These are phyloP conservation scores for Sparidentex hasta DNA, from an alignment of 2,797 vertebrate species.

Conservation along the genomic window DNA sequence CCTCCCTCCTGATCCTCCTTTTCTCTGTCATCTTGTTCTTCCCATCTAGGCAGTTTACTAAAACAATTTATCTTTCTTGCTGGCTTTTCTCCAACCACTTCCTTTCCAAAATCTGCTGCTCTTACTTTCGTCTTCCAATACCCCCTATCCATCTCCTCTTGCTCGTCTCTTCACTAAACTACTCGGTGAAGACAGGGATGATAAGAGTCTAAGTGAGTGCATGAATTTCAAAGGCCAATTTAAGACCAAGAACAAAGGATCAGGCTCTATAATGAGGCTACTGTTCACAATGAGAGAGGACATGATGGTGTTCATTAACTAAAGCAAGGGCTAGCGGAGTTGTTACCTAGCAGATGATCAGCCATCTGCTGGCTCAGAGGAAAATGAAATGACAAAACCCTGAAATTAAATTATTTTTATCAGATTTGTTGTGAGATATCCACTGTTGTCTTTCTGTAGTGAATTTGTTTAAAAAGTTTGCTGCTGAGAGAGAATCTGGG, in stretches of 20 bases:
- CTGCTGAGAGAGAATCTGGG: neutral
- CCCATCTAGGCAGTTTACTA: neutral
- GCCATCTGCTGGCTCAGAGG: neutral
- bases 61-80: neutral
- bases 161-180: constrained; percentile 9
- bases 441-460: neutral
- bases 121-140: neutral
- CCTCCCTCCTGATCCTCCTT: neutral
- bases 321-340: constrained; percentile 14
- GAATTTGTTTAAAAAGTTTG: neutral
- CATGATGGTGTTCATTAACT: constrained; percentile 24
- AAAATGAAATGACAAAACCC: neutral
- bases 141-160: neutral
- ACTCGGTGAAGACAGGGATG: neutral
- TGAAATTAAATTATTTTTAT: constrained; percentile 2
- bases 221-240: constrained; percentile 48
- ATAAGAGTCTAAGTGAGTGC: constrained; percentile 7
- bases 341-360: constrained; percentile 16
- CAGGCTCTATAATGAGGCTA: constrained; percentile 36
- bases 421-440: neutral
- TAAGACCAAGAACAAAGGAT: constrained; percentile 36
- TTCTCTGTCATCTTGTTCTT: constrained; percentile 2
- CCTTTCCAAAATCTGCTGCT: neutral
- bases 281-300: constrained; percentile 10
- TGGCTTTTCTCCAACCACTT: neutral